Evolutionary conservation across 2,797 vertebrate genomes (phyloP), one percentile per base, ranked within the genome.

Genomic region (Poeciliopsis turneri): DNA sequence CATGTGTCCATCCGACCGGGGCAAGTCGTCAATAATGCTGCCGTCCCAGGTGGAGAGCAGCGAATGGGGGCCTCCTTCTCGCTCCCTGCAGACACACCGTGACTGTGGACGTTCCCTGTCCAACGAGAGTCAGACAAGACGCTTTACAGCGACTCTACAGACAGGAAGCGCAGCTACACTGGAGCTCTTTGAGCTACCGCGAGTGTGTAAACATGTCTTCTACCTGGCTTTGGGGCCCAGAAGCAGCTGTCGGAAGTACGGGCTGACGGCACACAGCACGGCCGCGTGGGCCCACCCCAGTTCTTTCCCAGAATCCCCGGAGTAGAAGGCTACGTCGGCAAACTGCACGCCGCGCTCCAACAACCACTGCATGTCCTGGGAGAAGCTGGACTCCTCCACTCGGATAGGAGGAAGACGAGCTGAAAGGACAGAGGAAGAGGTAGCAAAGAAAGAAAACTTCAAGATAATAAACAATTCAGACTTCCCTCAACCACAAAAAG

Each of bases 171-270:
- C 30, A 76, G n/a, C 43, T 46, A 30, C n/a, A 49, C 64, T 61
- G 72, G 3, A 41, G 61, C 53, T 77, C 15, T 33, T 80, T 73
- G 72, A 71, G 25, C 69, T 18, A 13, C n/a, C 23, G 36, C 9
- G 13, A 72, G 61, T 3, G 0, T 64, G 71, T 49, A 73, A 25
- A 66, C 61, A 36, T 61, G 30, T 57, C 33, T 76, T 88, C 75
- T 87, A 95, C 94, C 94, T 94, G 72, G 87, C 84, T 0, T 96
- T 95, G 70, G 95, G 96, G 84, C 96, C 97, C 89, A 97, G 95
- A 41, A 99, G 97, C 45, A 99, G 96, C 90, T 97, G 94, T 93
- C 97, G 96, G 94, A 99, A 99, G 71, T 98, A 97, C 0, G 96
- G 95, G 90, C 98, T 99, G 78, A 96, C 93, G 0, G 97, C 95